Evolutionary conservation across 2,888 invertebrate species (phyloP), one percentile per base, ranked within the genome.

Genomic region (Zaprionus obscuricornis): DNA sequence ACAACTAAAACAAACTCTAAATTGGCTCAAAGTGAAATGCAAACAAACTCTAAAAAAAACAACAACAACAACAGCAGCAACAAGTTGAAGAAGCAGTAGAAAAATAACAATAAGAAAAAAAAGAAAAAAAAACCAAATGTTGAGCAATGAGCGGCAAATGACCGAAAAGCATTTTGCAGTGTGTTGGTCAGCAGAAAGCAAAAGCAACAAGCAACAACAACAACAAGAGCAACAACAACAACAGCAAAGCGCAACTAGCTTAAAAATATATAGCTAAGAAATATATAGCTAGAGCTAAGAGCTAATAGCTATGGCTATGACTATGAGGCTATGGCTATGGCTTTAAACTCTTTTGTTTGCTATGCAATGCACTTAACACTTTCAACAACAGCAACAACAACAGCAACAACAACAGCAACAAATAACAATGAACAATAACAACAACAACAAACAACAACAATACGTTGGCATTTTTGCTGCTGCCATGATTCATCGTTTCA

Each of bases 291-390:
- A n/a, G n/a, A n/a, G n/a, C n/a, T n/a, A n/a, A n/a, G n/a, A n/a
- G n/a, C n/a, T n/a, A n/a, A 31, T 36, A n/a, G 10, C 11, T 42
- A 13, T 13, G 36, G 46, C 8, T n/a, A 16, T 26, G 4, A 29
- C 2, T 26, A 17, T 17, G 14, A 7, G 10, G 37, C 0, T 20
- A 1, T 37, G 1, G 10, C 8, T 18, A 2, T 14, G 3, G 20
- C 1, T 59, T 8, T 50, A 11, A n/a, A n/a, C n/a, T n/a, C n/a
- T n/a, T 16, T 10, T 36, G 42, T 70, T 69, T 67, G 29, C 66
- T 71, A 65, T 82, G 76, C 75, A 76, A 74, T 82, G 76, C 76
- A 76, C 59, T 76, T 78, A 76, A 82, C 83, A 78, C 76, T 76
- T 76, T 76, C 83, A 66, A 78, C 79, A 76, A 26, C 51, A 40